Conservation (phyloP, 2,888 invertebrate genomes). For the Catonia carolina region DNA sequence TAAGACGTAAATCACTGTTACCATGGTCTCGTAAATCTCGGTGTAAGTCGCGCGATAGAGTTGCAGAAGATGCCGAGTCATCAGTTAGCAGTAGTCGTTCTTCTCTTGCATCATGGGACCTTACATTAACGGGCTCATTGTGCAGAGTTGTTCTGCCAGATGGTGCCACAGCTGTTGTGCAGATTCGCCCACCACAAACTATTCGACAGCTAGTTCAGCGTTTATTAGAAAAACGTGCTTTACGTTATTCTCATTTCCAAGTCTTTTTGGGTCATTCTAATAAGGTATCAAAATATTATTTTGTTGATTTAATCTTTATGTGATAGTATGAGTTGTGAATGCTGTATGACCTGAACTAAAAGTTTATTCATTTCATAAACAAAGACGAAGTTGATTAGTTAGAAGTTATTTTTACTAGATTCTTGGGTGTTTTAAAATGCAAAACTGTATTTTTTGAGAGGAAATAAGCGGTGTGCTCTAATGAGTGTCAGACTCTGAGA, state of each 20-base stretch:
- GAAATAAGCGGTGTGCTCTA: no score
- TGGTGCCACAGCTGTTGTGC: constrained; percentile 87
- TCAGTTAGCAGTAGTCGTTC: constrained; percentile 54
- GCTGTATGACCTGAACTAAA: no score
- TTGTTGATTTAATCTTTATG: no score
- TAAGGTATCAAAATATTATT: constrained; percentile 29
- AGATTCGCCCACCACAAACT: constrained; percentile 66
- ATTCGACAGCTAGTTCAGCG: constrained; percentile 72
- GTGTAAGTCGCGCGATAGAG: constrained; percentile 55
- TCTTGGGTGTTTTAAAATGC: no score
- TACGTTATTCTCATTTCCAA: constrained; percentile 74
- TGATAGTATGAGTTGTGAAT: no score
- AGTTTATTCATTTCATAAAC: no score
- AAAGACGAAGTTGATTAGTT: background rate
- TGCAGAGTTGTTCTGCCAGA: constrained; percentile 86
- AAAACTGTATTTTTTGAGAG: no score
- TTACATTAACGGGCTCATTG: constrained; percentile 49
- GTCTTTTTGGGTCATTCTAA: constrained; percentile 45
- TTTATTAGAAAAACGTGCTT: constrained; percentile 74
- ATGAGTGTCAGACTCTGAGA: no score
- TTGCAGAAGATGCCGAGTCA: constrained; percentile 41
- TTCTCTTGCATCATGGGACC: constrained; percentile 54
- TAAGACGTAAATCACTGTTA: constrained; percentile 74
- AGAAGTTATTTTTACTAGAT: background rate
- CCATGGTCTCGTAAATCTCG: constrained; percentile 81